These are phyloP conservation scores for Turnix velox DNA, from an alignment of 2,113 vertebrate genomes.

Conservation along the genomic window DNA sequence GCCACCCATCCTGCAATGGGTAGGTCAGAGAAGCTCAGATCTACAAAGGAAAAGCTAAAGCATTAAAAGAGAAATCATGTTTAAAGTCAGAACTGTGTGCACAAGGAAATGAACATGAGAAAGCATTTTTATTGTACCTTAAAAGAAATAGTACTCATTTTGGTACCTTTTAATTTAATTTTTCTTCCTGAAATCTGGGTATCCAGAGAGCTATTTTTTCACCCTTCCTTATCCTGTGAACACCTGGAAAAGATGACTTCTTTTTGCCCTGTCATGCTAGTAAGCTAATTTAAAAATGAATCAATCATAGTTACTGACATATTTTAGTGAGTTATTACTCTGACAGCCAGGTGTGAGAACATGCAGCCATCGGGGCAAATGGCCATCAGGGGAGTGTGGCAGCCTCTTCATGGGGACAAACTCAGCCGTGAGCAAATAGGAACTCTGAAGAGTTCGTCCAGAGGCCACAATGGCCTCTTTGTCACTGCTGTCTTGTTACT, in stretches of 20 bases:
- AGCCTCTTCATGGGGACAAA: neutral
- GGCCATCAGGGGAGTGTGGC: neutral
- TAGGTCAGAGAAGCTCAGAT: neutral
- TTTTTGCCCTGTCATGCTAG: neutral
- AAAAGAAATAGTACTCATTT: neutral
- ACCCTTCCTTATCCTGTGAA: neutral
- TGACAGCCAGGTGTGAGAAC: accelerated
- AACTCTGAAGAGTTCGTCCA: accelerated
- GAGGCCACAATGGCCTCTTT: too few relatives aligned
- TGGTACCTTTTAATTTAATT: neutral
- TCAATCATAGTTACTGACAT: accelerated
- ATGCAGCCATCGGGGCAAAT: too few relatives aligned
- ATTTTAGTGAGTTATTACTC: neutral
- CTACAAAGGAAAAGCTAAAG: neutral
- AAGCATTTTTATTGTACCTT: neutral
- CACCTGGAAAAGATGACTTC: neutral
- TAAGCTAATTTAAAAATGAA: neutral
- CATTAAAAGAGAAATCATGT: neutral
- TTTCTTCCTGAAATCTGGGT: neutral
- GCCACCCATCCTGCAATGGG: accelerated
- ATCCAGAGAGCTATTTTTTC: neutral
- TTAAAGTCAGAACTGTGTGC: neutral
- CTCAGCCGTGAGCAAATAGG: neutral
- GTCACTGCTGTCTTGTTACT: neutral
- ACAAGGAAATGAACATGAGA: neutral